Evolutionary conservation across 2,888 invertebrate species (phyloP).

Genomic region (Tipula confusa): DNA sequence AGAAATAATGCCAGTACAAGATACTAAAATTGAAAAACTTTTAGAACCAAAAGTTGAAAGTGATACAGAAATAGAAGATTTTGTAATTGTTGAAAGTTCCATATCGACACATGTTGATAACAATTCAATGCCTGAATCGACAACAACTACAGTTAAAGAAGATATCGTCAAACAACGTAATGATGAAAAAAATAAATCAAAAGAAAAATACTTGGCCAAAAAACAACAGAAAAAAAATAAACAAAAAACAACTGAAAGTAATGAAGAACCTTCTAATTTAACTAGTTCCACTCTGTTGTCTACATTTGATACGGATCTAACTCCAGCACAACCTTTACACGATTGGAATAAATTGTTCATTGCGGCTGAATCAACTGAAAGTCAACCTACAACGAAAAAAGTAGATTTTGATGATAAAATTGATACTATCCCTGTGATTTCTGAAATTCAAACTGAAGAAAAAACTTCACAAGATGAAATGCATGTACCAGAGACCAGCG

Average conservation of each 20-base stretch:
- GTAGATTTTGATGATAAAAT: too few species aligned
- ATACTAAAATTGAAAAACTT: not conserved
- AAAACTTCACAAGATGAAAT: not conserved
- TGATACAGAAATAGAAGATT: not conserved
- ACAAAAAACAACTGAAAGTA: not conserved
- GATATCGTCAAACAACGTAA: not conserved
- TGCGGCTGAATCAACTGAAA: not conserved
- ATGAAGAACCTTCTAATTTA: not conserved
- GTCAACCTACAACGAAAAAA: not conserved
- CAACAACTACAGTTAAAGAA: not conserved
- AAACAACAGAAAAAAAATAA: not conserved
- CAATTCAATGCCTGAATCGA: too few species aligned
- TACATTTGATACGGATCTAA: not conserved
- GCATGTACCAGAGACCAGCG: not conserved
- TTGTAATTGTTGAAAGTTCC: slow-evolving; percentile 30
- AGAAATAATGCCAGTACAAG: not conserved
- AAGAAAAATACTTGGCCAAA: not conserved
- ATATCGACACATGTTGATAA: not conserved
- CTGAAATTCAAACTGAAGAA: not conserved
- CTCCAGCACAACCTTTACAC: not conserved
- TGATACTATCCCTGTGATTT: too few species aligned
- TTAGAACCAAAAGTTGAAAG: not conserved
- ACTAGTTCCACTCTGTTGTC: not conserved
- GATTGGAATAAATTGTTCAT: not conserved
- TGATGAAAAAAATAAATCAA: not conserved